Conservation (phyloP, 2,888 invertebrate genomes). For the Drepana falcataria region DNA sequence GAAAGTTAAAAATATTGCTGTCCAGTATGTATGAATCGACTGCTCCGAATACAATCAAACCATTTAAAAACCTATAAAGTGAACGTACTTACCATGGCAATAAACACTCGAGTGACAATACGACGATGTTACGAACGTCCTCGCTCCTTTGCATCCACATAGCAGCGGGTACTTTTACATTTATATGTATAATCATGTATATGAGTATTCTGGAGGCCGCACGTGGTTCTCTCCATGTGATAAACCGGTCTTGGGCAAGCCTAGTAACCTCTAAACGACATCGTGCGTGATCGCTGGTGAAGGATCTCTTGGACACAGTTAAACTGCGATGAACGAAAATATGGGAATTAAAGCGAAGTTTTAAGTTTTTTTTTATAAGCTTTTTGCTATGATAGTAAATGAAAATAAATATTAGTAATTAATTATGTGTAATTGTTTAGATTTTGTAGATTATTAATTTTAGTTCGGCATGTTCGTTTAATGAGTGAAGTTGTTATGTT, state of each 20-base stretch:
- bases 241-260: constrained; percentile 70
- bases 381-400: no score
- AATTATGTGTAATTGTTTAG: no score
- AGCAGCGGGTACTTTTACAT: constrained; percentile 17
- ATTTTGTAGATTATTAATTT: no score
- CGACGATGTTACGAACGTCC: constrained; percentile 16
- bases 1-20: no score
- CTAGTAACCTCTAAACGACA: constrained; percentile 77
- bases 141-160: constrained; percentile 18
- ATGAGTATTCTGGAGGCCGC: constrained; percentile 61
- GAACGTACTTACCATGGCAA: constrained; percentile 19
- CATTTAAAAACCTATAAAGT: constrained; percentile 33
- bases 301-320: constrained; percentile 51
- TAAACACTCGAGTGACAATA: constrained; percentile 32
- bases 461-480: background rate
- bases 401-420: no score
- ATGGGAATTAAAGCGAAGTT: background rate
- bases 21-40: background rate
- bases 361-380: no score
- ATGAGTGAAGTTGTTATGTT: background rate
- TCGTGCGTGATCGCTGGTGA: constrained; percentile 47
- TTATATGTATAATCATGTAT: constrained; percentile 23
- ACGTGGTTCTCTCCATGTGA: constrained; percentile 73
- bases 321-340: constrained; percentile 21
- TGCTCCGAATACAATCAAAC: constrained; percentile 11